phyloP scores from a whole-genome alignment of 2,888 invertebrate species.

The Slavum lentiscoides region DNA sequence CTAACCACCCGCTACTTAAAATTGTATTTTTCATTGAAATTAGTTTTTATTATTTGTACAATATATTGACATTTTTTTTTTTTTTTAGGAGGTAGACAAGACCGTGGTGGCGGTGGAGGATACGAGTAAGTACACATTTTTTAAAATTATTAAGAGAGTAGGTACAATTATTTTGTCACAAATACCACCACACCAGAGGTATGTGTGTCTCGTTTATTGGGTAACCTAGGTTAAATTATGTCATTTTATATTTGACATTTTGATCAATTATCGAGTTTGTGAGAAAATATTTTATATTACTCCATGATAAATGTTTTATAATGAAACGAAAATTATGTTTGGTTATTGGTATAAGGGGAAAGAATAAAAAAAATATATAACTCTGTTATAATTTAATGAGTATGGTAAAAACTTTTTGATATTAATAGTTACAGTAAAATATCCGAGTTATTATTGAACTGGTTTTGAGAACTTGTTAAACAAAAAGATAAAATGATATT shows the following conservation, averaged over 20 bases:
- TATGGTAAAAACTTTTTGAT: neutral
- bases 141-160: too few species aligned
- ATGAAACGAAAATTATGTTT: neutral
- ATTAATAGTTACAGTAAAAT: conserved; percentile 20
- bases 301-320: too few species aligned
- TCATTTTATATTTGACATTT: neutral
- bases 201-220: neutral
- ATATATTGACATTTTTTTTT: neutral
- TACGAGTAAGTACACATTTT: conserved; percentile 37
- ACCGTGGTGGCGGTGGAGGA: conserved; percentile 34
- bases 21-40: too few species aligned
- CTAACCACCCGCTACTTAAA: too few species aligned
- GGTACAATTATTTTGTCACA: too few species aligned
- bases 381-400: neutral
- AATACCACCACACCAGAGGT: too few species aligned
- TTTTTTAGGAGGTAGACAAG: conserved; percentile 40
- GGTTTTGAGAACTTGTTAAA: neutral
- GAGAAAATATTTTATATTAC: too few species aligned
- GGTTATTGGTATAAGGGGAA: neutral
- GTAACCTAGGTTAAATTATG: neutral
- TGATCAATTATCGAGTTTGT: neutral
- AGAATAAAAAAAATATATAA: neutral
- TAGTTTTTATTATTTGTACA: neutral
- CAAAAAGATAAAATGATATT: neutral
- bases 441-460: neutral